Evolutionary conservation across 2,888 invertebrate species (phyloP).

Genomic region (Octonoba sinensis): DNA sequence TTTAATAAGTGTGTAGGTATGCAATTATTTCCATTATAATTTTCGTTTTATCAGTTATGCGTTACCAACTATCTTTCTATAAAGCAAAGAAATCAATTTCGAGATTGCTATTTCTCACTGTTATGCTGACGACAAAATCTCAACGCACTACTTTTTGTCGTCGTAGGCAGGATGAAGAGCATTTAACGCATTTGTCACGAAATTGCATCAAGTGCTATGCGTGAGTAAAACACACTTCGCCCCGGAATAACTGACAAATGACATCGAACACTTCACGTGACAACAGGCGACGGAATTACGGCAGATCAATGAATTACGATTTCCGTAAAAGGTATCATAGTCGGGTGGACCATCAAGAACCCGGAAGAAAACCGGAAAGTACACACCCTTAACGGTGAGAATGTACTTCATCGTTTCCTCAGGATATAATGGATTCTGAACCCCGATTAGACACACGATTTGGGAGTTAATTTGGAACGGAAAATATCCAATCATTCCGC

Average conservation of each 20-base stretch:
- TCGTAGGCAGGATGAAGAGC: too few species aligned
- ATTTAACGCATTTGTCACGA: too few species aligned
- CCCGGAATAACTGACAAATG: constrained; percentile 21
- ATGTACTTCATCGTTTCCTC: constrained; percentile 29
- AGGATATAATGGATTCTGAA: constrained; percentile 11
- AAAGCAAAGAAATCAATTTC: too few species aligned
- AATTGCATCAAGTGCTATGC: not conserved
- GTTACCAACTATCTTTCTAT: too few species aligned
- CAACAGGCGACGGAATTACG: constrained; percentile 8
- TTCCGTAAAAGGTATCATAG: constrained; percentile 23
- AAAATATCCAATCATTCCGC: too few species aligned
- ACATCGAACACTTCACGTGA: constrained; percentile 21
- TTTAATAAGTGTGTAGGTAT: too few species aligned
- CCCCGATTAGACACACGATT: not conserved
- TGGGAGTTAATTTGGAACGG: too few species aligned
- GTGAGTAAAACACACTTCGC: not conserved
- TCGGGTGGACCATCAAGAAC: not conserved
- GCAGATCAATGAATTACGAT: constrained; percentile 23
- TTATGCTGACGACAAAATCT: too few species aligned
- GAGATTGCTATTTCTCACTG: too few species aligned
- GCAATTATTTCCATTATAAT: too few species aligned
- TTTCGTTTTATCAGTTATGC: too few species aligned
- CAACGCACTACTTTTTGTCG: too few species aligned
- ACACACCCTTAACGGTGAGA: constrained; percentile 28
- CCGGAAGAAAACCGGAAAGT: constrained; percentile 27